Conservation (phyloP, 2,888 invertebrate genomes). For the Phengaris arion region DNA sequence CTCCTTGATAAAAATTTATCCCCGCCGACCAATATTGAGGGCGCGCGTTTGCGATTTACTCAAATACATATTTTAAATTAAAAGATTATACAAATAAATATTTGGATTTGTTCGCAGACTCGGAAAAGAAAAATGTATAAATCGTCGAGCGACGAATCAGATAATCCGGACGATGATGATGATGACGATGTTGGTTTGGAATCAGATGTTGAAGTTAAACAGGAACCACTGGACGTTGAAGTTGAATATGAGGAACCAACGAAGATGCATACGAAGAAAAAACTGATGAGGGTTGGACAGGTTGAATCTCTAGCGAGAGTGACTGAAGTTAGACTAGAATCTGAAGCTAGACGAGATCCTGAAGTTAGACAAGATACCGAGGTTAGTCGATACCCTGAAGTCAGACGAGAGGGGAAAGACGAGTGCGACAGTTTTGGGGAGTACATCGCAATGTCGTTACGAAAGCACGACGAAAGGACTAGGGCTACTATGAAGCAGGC, state of each 20-base stretch:
- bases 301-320: background rate
- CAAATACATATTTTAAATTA: background rate
- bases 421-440: constrained; percentile 72
- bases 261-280: constrained; percentile 9
- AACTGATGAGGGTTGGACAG: background rate
- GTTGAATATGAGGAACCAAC: background rate
- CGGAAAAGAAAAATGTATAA: background rate
- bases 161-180: background rate
- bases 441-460: constrained; percentile 65
- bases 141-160: background rate
- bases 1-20: constrained; percentile 25
- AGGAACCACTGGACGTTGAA: constrained; percentile 29
- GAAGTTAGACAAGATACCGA: constrained; percentile 6
- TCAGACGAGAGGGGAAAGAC: constrained; percentile 58
- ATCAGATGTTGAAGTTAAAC: constrained; percentile 14
- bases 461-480: constrained; percentile 68
- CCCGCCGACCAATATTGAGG: constrained; percentile 11
- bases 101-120: constrained; percentile 6
- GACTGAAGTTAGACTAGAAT: constrained; percentile 6
- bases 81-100: background rate
- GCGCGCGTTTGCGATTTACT: background rate
- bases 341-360: background rate
- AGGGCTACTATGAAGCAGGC: constrained; percentile 72
- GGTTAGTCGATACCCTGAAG: constrained; percentile 37
- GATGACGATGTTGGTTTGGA: background rate